phyloP scores from a whole-genome alignment of 2,113 vertebrate genomes.

The Naja naja region DNA sequence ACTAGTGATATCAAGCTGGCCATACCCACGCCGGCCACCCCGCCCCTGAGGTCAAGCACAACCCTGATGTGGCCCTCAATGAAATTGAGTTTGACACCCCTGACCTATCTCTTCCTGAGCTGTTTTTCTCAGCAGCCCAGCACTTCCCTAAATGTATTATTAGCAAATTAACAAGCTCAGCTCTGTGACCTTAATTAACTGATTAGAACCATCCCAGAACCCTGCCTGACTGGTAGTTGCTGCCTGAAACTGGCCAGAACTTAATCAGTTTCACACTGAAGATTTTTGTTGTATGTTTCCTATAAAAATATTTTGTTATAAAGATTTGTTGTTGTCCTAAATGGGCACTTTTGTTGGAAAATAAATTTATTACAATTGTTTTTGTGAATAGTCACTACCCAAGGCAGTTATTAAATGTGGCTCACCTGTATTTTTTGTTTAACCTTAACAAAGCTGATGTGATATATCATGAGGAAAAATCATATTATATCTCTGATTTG shows the following conservation, averaged over 20 bases:
- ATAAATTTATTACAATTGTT: not conserved
- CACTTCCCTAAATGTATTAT: not conserved
- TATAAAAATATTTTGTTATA: not conserved
- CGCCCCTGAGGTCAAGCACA: too few species aligned
- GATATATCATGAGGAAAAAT: not conserved
- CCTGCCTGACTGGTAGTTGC: not conserved
- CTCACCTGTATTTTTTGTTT: not conserved
- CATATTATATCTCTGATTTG: accelerated
- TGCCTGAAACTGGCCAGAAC: not conserved
- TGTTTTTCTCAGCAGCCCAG: not conserved
- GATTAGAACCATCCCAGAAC: not conserved
- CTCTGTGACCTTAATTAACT: not conserved
- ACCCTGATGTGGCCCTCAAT: too few species aligned
- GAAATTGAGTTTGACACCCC: too few species aligned
- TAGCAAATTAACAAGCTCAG: not conserved
- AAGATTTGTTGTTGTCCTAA: not conserved
- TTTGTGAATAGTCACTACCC: not conserved
- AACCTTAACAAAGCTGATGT: not conserved
- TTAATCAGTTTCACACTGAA: not conserved
- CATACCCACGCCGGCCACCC: too few species aligned
- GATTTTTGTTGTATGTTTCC: not conserved
- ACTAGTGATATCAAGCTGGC: too few species aligned
- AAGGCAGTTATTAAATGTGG: not conserved
- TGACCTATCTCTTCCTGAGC: not conserved
- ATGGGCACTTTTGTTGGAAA: not conserved